A percentile compares a stretch with the other conserved stretches of the same genome.
phyloP scores from a whole-genome alignment of 2,888 invertebrate species.

The Trissolcus brochymenae region DNA sequence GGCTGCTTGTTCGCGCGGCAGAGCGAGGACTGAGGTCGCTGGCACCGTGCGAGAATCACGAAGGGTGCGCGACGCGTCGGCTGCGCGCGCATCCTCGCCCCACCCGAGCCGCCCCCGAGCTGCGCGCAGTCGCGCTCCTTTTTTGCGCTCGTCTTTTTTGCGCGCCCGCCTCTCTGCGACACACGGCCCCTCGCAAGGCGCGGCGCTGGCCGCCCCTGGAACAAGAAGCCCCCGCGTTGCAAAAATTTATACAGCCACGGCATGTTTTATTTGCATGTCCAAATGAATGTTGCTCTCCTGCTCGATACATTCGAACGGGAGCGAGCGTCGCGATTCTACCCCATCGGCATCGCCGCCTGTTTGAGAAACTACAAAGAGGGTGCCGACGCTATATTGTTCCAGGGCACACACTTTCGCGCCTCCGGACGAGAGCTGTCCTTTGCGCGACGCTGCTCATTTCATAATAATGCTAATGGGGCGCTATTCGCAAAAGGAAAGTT shows the following conservation, averaged over 20 bases:
- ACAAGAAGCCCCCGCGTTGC: slow-evolving; percentile 15
- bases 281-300: slow-evolving; percentile 52
- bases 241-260: slow-evolving; percentile 46
- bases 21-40: slow-evolving; percentile 49
- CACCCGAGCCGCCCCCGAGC: slow-evolving; percentile 20
- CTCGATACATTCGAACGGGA: slow-evolving; percentile 43
- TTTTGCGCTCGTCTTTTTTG: slow-evolving; percentile 36
- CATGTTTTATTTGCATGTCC: slow-evolving; percentile 52
- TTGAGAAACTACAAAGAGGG: too few species aligned
- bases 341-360: background rate
- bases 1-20: slow-evolving; percentile 23
- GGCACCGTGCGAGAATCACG: slow-evolving; percentile 22
- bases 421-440: slow-evolving; percentile 22
- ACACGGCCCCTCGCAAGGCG: slow-evolving; percentile 40
- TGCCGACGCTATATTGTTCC: slow-evolving; percentile 31
- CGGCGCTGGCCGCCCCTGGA: slow-evolving; percentile 29
- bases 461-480: slow-evolving; percentile 32
- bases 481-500: slow-evolving; percentile 33
- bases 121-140: slow-evolving; percentile 19
- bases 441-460: slow-evolving; percentile 8
- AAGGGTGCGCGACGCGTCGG: background rate
- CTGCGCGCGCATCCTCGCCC: slow-evolving; percentile 27
- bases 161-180: slow-evolving; percentile 29
- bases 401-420: slow-evolving; percentile 24
- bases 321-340: background rate